Conservation (phyloP, 1,140 invertebrate species). For the Thrips palmi region DNA sequence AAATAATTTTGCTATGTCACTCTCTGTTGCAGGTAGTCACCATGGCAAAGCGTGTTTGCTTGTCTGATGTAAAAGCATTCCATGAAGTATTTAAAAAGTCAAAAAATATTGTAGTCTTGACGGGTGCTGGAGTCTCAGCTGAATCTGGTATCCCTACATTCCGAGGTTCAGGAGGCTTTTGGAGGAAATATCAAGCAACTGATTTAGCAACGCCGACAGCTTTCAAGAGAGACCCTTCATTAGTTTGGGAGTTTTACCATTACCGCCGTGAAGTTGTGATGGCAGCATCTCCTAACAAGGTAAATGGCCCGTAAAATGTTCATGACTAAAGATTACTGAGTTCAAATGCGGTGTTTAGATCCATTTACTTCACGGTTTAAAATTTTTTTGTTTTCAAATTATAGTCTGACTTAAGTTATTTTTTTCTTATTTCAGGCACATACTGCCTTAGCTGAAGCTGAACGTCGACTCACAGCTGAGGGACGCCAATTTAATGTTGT, state of each 20-base stretch:
- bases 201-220: slow-evolving; percentile 45
- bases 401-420: slow-evolving; percentile 1
- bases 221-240: slow-evolving; percentile 41
- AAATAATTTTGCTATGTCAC: too few relatives aligned
- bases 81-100: too few relatives aligned
- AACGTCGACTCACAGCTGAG: slow-evolving; percentile 36
- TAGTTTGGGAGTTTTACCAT: slow-evolving; percentile 69
- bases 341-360: too few relatives aligned
- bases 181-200: slow-evolving; percentile 49
- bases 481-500: slow-evolving; percentile 40
- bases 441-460: slow-evolving; percentile 55
- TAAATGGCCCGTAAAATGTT: too few relatives aligned
- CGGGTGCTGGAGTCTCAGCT: slow-evolving; percentile 60
- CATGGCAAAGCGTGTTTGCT: too few relatives aligned
- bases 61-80: too few relatives aligned
- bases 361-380: too few relatives aligned
- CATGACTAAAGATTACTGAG: too few relatives aligned
- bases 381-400: too few relatives aligned
- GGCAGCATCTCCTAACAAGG: slow-evolving; percentile 43
- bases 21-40: too few relatives aligned
- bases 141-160: slow-evolving; percentile 72
- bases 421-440: slow-evolving; percentile 42
- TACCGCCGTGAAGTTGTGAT: slow-evolving; percentile 45
- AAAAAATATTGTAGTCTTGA: slow-evolving; percentile 44
- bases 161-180: slow-evolving; percentile 53